Evolutionary conservation across 2,888 invertebrate species (phyloP), one percentile per base, ranked within the genome.

Genomic region (Phyllotreta striolata): DNA sequence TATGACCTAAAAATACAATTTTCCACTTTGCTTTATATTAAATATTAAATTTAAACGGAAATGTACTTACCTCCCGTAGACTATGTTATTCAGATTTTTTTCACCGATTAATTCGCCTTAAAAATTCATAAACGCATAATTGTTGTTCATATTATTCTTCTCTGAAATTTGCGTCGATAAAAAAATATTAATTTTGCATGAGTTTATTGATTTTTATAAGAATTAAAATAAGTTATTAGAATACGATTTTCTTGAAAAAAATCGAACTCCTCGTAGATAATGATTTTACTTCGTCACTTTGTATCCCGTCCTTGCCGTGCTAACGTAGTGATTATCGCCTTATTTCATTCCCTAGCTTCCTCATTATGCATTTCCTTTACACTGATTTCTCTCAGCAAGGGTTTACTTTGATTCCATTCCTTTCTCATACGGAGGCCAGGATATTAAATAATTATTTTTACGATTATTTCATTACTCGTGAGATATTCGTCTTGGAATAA

Each of bases 301-400:
- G 63, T 64, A 59, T 68, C 66, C 70, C 66, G 69, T 72, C 73
- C 69, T 72, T 66, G 63, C 72, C 70, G 63, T 63, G 62, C 63
- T 55, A 55, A 55, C 56, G 60, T 54, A 35, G 58, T 61, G 61
- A 66, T 69, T 70, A 66, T 69, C 70, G 71, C 71, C 71, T 70
- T 70, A 69, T 73, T 70, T 67, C 73, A 68, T 74, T 76, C 76
- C 73, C 76, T 74, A 69, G 74, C 76, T 80, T 80, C 80, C 80
- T 80, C 80, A 80, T 80, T 80, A 80, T 72, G 73, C 71, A 78
- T 77, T 80, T 79, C 80, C 79, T 80, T 79, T 75, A 72, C 72
- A 73, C 71, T 68, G 72, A 72, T 74, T 73, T 77, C 79, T 80
- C 78, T 77, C 78, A 76, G 76, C 77, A 76, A 77, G 79, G 77